Evolutionary conservation across 2,888 invertebrate species (phyloP).

Genomic region (Mythimna ferrago): DNA sequence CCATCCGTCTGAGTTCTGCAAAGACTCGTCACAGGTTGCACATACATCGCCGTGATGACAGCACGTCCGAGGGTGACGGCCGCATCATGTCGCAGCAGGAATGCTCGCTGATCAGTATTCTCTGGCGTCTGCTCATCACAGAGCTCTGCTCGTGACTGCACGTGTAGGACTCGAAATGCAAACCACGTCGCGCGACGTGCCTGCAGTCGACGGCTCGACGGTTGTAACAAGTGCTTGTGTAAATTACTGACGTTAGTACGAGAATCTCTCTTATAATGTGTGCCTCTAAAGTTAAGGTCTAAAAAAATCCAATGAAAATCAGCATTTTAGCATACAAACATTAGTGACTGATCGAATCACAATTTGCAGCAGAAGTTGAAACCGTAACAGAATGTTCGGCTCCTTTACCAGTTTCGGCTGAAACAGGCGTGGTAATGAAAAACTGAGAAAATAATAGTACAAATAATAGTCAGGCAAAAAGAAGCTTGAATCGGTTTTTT

Average conservation of each 20-base stretch:
- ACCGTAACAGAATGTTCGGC: too few relatives aligned
- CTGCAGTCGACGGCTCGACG: not conserved
- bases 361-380: too few relatives aligned
- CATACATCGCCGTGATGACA: not conserved
- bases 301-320: not conserved
- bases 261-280: not conserved
- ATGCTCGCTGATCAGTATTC: constrained; percentile 63
- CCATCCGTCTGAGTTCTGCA: not conserved
- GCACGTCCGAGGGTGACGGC: constrained; percentile 7
- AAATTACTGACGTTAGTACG: constrained; percentile 16
- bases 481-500: too few relatives aligned
- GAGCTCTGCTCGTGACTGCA: constrained; percentile 35
- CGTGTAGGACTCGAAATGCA: constrained; percentile 41
- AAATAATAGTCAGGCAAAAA: too few relatives aligned
- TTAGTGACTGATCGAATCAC: too few relatives aligned
- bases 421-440: too few relatives aligned
- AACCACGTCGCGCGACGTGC: constrained; percentile 21
- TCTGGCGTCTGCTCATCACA: constrained; percentile 47
- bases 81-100: constrained; percentile 14
- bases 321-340: not conserved
- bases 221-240: constrained; percentile 1
- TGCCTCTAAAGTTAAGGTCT: not conserved
- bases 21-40: not conserved
- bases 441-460: too few relatives aligned
- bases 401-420: too few relatives aligned